A percentile compares a stretch with the other conserved stretches of the same genome.
phyloP scores from a whole-genome alignment of 2,888 invertebrate genomes.

The Hedya salicella region DNA sequence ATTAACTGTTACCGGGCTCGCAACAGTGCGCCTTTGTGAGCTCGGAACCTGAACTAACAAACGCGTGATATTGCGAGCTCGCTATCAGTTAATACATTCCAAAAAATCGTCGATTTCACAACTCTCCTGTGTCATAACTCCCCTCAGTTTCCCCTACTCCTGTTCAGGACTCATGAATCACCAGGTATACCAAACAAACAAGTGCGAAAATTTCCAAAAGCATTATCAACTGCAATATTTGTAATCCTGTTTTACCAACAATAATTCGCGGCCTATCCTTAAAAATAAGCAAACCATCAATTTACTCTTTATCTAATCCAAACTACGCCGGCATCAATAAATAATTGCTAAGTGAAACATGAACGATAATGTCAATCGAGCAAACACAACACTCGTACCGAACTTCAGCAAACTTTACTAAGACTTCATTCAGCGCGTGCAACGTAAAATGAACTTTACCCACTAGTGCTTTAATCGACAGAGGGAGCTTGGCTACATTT shows the following conservation, averaged over 20 bases:
- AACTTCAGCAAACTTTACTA: slow-evolving; percentile 64
- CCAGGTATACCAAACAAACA: too few species aligned
- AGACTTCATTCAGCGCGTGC: slow-evolving; percentile 47
- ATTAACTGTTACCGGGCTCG: too few species aligned
- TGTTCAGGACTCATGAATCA: too few species aligned
- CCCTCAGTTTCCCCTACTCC: too few species aligned
- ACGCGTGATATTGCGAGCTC: too few species aligned
- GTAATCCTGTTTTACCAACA: slow-evolving; percentile 5
- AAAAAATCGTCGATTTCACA: too few species aligned
- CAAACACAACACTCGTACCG: slow-evolving; percentile 73
- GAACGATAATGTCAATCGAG: slow-evolving; percentile 78
- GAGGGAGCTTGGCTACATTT: background rate
- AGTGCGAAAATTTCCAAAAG: background rate
- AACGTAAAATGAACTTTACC: slow-evolving; percentile 47
- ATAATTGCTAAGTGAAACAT: slow-evolving; percentile 79
- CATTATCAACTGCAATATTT: background rate
- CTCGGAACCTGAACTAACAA: too few species aligned
- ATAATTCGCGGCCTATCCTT: slow-evolving; percentile 7
- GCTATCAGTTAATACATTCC: too few species aligned
- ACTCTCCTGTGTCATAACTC: too few species aligned
- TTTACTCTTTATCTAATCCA: slow-evolving; percentile 60
- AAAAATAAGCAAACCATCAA: slow-evolving; percentile 52
- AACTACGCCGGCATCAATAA: slow-evolving; percentile 66
- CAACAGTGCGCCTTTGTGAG: too few species aligned
- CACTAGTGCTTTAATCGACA: background rate